These are phyloP conservation scores for Apostichopus californicus DNA, from an alignment of 35 echinoderm and acorn worm genomes.

Conservation along the genomic window DNA sequence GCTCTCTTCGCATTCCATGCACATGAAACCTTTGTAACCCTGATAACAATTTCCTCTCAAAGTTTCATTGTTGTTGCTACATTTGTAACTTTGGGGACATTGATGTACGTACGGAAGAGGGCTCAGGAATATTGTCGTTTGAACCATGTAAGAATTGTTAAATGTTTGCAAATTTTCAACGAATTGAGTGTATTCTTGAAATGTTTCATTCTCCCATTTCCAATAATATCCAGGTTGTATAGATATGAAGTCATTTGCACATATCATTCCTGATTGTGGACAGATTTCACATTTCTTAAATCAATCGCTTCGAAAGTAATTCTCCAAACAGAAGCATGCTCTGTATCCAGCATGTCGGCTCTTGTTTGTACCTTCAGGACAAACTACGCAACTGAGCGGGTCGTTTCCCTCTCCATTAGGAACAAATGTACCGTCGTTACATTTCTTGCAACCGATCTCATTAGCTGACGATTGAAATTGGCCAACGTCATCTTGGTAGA, in stretches of 20 bases:
- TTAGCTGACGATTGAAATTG: not conserved
- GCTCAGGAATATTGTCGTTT: not conserved
- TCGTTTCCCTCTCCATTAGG: not conserved
- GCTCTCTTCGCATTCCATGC: slow-evolving; percentile 1
- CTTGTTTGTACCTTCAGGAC: slow-evolving; percentile 60
- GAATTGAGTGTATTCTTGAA: slow-evolving; percentile 8
- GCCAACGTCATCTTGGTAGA: slow-evolving; percentile 57
- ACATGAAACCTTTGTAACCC: slow-evolving; percentile 61
- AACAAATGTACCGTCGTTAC: slow-evolving; percentile 58
- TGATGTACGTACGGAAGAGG: slow-evolving; percentile 1
- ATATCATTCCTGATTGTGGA: slow-evolving; percentile 16
- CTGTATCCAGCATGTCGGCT: slow-evolving; percentile 36
- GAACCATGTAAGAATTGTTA: slow-evolving; percentile 2
- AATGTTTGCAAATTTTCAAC: slow-evolving; percentile 33
- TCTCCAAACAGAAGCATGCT: slow-evolving; percentile 56
- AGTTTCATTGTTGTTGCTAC: not conserved
- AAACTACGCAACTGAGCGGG: slow-evolving; percentile 43
- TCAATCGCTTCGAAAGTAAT: slow-evolving; percentile 51
- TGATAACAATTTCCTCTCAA: slow-evolving; percentile 6
- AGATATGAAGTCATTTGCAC: slow-evolving; percentile 34
- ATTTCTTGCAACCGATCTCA: slow-evolving; percentile 32
- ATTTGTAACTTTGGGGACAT: slow-evolving; percentile 31
- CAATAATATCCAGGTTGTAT: slow-evolving; percentile 56
- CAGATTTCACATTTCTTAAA: slow-evolving; percentile 51
- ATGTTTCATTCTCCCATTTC: not conserved